Evolutionary conservation across 2,797 vertebrate genomes (phyloP).

Genomic region (Coranthus polyacanthus): DNA sequence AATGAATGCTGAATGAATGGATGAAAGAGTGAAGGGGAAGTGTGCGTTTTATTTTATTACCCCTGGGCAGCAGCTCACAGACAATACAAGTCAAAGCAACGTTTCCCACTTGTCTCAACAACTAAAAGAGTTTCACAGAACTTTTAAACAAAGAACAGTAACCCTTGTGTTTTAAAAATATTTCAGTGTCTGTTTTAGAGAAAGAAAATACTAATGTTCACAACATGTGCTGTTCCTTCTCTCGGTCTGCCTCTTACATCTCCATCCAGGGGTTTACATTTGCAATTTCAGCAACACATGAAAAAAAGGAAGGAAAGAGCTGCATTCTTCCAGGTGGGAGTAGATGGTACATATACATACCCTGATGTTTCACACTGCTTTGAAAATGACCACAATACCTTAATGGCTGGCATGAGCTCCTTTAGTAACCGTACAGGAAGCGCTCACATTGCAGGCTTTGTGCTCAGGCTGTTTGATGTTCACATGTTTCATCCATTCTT

Average conservation of each 20-base stretch:
- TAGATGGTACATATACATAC: constrained; percentile 64
- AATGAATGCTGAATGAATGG: constrained; percentile 57
- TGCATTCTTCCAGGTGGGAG: constrained; percentile 52
- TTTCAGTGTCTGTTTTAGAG: constrained; percentile 57
- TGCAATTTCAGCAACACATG: constrained; percentile 43
- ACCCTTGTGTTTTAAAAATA: constrained; percentile 66
- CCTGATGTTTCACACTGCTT: constrained; percentile 21
- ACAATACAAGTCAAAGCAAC: constrained; percentile 30
- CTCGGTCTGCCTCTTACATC: constrained; percentile 48
- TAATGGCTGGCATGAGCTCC: constrained; percentile 47
- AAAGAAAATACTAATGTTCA: constrained; percentile 72
- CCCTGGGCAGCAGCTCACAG: constrained; percentile 26
- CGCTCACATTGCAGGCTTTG: constrained; percentile 34
- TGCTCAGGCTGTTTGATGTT: constrained; percentile 59
- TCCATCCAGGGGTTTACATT: constrained; percentile 72
- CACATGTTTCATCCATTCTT: constrained; percentile 58
- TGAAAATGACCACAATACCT: constrained; percentile 48
- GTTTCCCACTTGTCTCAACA: constrained; percentile 34
- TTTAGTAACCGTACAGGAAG: constrained; percentile 40
- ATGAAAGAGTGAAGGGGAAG: constrained; percentile 34
- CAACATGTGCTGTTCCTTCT: constrained; percentile 72
- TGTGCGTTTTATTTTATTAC: constrained; percentile 43
- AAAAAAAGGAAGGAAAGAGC: constrained; percentile 69
- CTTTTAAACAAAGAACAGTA: constrained; percentile 41
- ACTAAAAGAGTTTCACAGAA: constrained; percentile 41